Base-by-base conservation (phyloP, 2,113 vertebrate species). In the Chlorodrepanis virens region DNA sequence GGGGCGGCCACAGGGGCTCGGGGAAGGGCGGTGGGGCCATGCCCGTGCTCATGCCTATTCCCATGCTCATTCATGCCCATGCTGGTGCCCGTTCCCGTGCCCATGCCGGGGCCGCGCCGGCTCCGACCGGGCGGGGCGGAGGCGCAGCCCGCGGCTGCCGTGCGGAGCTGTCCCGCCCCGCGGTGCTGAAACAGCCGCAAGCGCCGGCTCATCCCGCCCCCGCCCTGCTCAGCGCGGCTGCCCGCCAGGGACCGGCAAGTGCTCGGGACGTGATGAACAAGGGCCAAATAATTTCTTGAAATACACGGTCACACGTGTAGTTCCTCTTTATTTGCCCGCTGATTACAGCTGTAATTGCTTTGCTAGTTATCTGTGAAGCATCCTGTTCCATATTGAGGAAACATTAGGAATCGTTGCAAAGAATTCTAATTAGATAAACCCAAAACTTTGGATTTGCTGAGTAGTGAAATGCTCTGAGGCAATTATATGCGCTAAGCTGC, bases 171-270 rank as follows among this genome's bases (percentile, higher is more conserved):
- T 98, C 97, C 96, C 35, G 7, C 54, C 70, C 93, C 21, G 79
- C 68, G 93, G 97, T 98, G 97, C 98, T 98, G 97, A 98, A 98
- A 76, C 69, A 70, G 7, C 20, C 22, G 69, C 88, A 27, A 72
- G 90, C 85, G 40, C 91, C 35, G 19, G 29, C 44, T 37, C 57
- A 9, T 14, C 33, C 50, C 37, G 65, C n/a, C 75, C 49, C 44
- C 23, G 19, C 44, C 10, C 76, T 53, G 53, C 68, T 52, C 74
- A 2, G 60, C 7, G 14, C 68, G 52, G 59, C 52, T 35, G 89
- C 63, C 57, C 87, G 17, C 59, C 88, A 68, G 60, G 22, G 78
- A 79, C 72, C 76, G 13, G 69, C 29, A 18, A 61, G n/a, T 3
- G 20, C 49, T 59, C 70, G 59, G 70, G 57, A 57, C 63, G 71